These are phyloP conservation scores for Erythrocercus mccallii DNA, from an alignment of 2,113 vertebrate species.

Conservation along the genomic window DNA sequence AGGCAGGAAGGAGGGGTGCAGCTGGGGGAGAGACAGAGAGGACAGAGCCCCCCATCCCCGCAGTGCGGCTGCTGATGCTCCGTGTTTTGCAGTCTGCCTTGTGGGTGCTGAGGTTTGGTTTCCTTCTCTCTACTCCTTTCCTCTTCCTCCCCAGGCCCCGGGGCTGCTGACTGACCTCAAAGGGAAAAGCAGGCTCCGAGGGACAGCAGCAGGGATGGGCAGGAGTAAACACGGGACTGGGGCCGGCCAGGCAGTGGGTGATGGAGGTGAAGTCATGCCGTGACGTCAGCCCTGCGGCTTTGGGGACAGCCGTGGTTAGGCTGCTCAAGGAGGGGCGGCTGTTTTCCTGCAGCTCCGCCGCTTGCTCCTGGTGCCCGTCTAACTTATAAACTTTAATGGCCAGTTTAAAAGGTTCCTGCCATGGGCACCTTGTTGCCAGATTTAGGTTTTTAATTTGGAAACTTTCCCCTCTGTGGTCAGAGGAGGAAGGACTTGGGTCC, in stretches of 20 bases:
- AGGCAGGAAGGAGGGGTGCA: neutral
- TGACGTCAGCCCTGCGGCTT: constrained; percentile 77
- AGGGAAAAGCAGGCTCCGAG: constrained; percentile 50
- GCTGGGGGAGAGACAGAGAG: neutral
- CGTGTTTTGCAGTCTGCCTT: constrained; percentile 60
- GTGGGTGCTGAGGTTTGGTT: constrained; percentile 68
- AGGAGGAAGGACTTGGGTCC: constrained; percentile 74
- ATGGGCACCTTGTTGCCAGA: constrained; percentile 79
- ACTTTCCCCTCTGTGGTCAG: constrained; percentile 77
- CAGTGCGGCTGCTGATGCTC: neutral
- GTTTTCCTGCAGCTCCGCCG: constrained; percentile 72
- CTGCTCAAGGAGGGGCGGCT: constrained; percentile 66
- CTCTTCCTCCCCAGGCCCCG: constrained; percentile 64
- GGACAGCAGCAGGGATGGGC: constrained; percentile 45
- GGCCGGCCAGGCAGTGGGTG: constrained; percentile 53
- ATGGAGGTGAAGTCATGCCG: constrained; percentile 64
- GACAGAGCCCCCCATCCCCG: neutral
- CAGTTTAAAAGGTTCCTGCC: constrained; percentile 80
- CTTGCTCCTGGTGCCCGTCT: constrained; percentile 71
- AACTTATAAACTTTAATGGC: constrained; percentile 83
- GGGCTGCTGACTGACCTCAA: constrained; percentile 53
- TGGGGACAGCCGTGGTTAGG: constrained; percentile 76
- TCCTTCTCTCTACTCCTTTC: constrained; percentile 54
- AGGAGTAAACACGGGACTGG: constrained; percentile 63
- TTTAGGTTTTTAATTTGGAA: constrained; percentile 85